phyloP scores from a whole-genome alignment of 2,797 vertebrate genomes.

The Taeniopygia guttata region DNA sequence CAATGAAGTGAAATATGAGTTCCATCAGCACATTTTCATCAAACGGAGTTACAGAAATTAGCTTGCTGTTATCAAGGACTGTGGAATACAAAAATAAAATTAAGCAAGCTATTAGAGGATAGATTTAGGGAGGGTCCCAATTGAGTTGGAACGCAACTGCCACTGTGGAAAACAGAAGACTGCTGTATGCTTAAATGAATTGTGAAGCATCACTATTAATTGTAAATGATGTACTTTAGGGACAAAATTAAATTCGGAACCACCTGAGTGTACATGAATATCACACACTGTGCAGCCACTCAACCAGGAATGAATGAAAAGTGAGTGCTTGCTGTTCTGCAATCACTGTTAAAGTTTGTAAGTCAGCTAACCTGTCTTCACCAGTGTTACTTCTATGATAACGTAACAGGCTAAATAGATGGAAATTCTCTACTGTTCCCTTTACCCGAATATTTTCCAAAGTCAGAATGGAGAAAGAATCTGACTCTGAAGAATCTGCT shows the following conservation, averaged over 20 bases:
- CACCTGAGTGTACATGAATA: constrained; percentile 25
- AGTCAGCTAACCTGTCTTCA: background rate
- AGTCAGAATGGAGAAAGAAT: background rate
- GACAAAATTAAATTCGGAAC: constrained; percentile 24
- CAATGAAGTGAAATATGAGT: constrained; percentile 85
- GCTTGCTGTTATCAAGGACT: constrained; percentile 76
- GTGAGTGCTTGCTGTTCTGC: background rate
- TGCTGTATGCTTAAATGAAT: constrained; percentile 52
- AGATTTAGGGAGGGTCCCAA: constrained; percentile 67
- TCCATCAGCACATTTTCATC: constrained; percentile 80
- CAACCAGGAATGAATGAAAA: background rate
- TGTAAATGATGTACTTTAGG: constrained; percentile 51
- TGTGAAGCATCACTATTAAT: constrained; percentile 49
- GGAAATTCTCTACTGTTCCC: background rate
- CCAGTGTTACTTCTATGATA: background rate
- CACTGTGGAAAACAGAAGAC: constrained; percentile 46
- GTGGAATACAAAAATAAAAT: constrained; percentile 78
- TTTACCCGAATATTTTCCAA: background rate
- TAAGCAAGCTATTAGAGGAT: constrained; percentile 68
- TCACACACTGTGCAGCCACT: background rate
- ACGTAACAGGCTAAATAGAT: background rate
- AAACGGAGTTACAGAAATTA: constrained; percentile 77
- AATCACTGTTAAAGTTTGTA: background rate
- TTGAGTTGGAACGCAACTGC: constrained; percentile 57
- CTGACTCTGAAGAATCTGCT: background rate